Evolutionary conservation across 2,888 invertebrate genomes (phyloP), one percentile per base, ranked within the genome.

Genomic region (Erebia ligea): DNA sequence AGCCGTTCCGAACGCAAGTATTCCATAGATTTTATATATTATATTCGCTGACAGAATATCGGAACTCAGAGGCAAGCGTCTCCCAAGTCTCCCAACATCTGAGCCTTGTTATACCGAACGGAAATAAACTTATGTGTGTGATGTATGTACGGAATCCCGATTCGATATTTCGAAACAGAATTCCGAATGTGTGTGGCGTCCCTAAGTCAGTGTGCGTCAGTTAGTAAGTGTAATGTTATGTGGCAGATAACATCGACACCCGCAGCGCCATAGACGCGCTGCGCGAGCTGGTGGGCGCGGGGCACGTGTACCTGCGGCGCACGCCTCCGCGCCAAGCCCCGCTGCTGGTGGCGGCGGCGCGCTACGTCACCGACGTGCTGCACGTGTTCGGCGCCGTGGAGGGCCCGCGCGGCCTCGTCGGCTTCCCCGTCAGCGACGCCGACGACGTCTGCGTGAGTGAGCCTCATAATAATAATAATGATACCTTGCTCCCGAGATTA

Each of bases 231-330:
- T 64, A 11, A 2, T n/a, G 1, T 59, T 0, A n/a, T 59, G 11
- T 4, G 13, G 13, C 21, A 97, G 97, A 99, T 90, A 99, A 98
- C 86, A 95, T 99, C 69, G 99, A 99, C 91, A 99, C 99, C 0
- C 96, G 97, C 78, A 94, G 95, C n/a, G 96, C 96, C 0, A 84
- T 99, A 67, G 98, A 99, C 82, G 93, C 94, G 0, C 90, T 99
- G 2, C 95, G 98, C 73, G 98, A 98, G 82, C 90, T 99, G 64
- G 96, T 99, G n/a, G 94, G 96, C 2, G 93, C 95, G n/a, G 95
- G 96, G 73, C 99, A 99, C 91, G 94, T 97, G 77, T 99, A 98
- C 89, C 94, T 98, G 75, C 96, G 82, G 95, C 95, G 79, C 89
- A 93, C 77, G 88, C 87, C 73, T 84, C 94, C 76, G 87, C 94